Conservation (phyloP, 2,113 vertebrate species). For the Epinephelus fuscoguttatus region DNA sequence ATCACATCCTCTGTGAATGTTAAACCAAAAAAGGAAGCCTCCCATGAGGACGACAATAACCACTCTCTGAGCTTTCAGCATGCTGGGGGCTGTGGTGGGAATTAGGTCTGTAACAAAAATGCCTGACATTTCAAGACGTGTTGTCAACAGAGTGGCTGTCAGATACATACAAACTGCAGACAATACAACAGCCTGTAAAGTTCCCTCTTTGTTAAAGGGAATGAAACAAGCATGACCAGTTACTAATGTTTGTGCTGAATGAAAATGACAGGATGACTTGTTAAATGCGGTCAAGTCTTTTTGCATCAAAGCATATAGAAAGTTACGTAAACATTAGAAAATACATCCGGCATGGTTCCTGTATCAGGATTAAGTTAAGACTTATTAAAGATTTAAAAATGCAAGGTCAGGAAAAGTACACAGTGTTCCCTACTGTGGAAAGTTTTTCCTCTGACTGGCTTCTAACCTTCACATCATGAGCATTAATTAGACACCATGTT, state of each 20-base stretch:
- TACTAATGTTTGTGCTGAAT: not conserved
- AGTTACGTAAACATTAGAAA: slow-evolving; percentile 22
- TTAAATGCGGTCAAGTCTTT: not conserved
- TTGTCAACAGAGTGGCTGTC: not conserved
- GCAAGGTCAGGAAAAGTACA: slow-evolving; percentile 7
- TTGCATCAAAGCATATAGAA: not conserved
- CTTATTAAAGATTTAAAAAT: slow-evolving; percentile 3
- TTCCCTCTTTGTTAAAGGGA: not conserved
- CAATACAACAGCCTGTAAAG: not conserved
- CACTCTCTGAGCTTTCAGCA: not conserved
- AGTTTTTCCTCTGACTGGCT: not conserved
- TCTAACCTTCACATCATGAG: not conserved
- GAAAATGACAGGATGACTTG: not conserved
- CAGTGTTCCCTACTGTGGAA: not conserved
- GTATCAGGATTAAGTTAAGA: slow-evolving; percentile 8
- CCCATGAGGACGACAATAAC: slow-evolving; percentile 27
- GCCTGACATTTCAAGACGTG: not conserved
- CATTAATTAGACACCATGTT: not conserved
- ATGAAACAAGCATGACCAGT: not conserved
- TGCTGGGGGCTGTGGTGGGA: not conserved
- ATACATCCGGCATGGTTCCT: not conserved
- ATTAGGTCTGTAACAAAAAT: slow-evolving; percentile 13
- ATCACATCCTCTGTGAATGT: slow-evolving; percentile 18
- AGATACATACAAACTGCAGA: not conserved
- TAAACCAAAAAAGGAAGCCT: slow-evolving; percentile 41